Conservation (phyloP, 2,113 vertebrate genomes). For the Heliornis fulica region DNA sequence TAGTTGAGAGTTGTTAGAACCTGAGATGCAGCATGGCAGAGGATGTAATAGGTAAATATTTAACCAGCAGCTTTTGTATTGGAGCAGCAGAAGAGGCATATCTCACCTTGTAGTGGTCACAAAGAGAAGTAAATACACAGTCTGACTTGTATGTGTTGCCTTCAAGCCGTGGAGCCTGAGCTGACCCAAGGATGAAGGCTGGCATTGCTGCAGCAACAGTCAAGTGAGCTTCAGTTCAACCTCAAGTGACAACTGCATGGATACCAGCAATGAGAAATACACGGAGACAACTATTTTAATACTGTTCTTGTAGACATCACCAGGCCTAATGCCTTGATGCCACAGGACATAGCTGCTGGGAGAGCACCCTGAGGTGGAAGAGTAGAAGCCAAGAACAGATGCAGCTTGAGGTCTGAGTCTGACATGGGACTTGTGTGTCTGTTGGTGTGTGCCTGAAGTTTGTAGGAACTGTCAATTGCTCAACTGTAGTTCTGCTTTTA, state of each 20-base stretch:
- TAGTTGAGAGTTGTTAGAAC: background rate
- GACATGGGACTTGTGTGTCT: background rate
- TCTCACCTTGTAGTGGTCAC: background rate
- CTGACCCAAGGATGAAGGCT: background rate
- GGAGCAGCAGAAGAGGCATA: background rate
- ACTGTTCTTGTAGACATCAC: background rate
- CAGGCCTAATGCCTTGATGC: background rate
- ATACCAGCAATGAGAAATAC: background rate
- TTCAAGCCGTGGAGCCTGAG: background rate
- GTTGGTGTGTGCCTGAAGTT: background rate
- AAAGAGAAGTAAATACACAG: background rate
- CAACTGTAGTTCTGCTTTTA: rapidly evolving
- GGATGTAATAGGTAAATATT: background rate
- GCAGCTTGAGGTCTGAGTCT: background rate
- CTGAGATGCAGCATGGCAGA: background rate
- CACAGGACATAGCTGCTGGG: background rate
- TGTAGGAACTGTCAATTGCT: background rate
- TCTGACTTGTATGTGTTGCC: background rate
- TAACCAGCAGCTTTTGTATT: background rate
- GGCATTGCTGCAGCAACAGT: rapidly evolving
- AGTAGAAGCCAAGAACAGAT: background rate
- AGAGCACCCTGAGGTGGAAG: background rate
- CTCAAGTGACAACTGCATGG: background rate
- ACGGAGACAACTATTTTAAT: background rate
- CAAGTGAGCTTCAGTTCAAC: background rate